A percentile compares a stretch with the other conserved stretches of the same genome.
Evolutionary conservation across 2,797 vertebrate genomes (phyloP).

Genomic region (Phyllotis vaccarum): DNA sequence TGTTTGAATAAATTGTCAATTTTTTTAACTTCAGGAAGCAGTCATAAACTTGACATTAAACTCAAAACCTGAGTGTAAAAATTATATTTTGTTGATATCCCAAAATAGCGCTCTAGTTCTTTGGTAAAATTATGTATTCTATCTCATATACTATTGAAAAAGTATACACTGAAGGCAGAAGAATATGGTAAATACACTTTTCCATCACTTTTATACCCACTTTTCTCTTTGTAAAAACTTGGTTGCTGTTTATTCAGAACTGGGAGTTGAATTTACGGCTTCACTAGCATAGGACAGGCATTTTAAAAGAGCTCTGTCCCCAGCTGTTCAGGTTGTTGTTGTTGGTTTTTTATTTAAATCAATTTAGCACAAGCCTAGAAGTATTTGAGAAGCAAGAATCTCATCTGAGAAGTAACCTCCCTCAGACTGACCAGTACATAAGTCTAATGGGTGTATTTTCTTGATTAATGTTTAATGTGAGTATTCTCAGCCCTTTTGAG

Average conservation of each 20-base stretch:
- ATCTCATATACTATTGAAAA: background rate
- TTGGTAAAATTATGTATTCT: slow-evolving; percentile 47
- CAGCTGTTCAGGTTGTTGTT: background rate
- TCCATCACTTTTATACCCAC: background rate
- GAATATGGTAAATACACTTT: background rate
- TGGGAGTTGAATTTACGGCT: background rate
- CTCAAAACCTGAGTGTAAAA: slow-evolving; percentile 24
- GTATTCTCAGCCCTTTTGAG: background rate
- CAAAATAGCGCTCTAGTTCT: slow-evolving; percentile 71
- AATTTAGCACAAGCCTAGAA: background rate
- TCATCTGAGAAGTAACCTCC: too few species aligned
- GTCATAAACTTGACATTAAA: slow-evolving; percentile 41
- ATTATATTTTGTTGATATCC: slow-evolving; percentile 58
- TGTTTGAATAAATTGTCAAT: slow-evolving; percentile 60
- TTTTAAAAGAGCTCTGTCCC: background rate
- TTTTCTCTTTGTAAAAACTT: slow-evolving; percentile 59
- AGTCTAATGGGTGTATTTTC: background rate
- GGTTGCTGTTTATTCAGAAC: background rate
- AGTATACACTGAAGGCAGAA: background rate
- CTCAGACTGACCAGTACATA: too few species aligned
- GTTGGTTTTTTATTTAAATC: background rate
- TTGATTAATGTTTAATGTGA: background rate
- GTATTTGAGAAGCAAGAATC: background rate
- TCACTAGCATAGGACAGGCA: background rate
- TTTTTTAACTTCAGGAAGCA: slow-evolving; percentile 44